Base-by-base conservation (phyloP, 2,113 vertebrate genomes). In the Passerina amoena region DNA sequence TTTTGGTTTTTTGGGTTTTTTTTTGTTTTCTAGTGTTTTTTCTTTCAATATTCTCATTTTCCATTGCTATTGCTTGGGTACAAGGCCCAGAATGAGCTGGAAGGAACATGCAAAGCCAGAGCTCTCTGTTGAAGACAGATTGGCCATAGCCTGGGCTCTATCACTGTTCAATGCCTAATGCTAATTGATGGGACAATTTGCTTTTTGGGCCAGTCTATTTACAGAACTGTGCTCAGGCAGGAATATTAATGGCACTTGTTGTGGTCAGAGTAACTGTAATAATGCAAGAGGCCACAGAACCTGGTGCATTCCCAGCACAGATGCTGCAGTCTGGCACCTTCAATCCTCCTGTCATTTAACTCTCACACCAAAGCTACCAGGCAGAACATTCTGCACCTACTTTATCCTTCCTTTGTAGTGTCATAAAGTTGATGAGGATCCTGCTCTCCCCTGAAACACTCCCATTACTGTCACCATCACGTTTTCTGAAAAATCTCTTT, bases 241-340 rank as follows among this genome's bases (percentile, higher is more conserved):
- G 31, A 82, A 90, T 31, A 88, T 54, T 60, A 42, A 82, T 82
- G 31, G 24, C 44, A 19, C 33, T 72, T 5, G 6, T 33, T 14
- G 10, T 69, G 45, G 38, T 25, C 76, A 65, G 21, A 84, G 20
- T 12, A 31, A 11, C 13, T 75, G 25, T 5, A 82, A 68, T 15
- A 35, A 84, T 9, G 40, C 24, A 71, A 63, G 5, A 71, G 61
- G 48, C 35, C 47, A 23, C 3, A 31, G 75, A 14, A 44, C 50
- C 37, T 88, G 37, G 65, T 13, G 45, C 48, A 14, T 69, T 87
- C 61, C 48, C 77, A 91, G 78, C 84, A 84, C 93, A 94, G 94
- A 92, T 23, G 81, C 73, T 65, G 25, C 42, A 79, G 83, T 76
- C 91, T 94, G 89, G 65, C 95, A 92, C 84, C 69, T 82, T 48